phyloP scores from a whole-genome alignment of 1,140 invertebrate genomes.

The Diachasmimorpha longicaudata region DNA sequence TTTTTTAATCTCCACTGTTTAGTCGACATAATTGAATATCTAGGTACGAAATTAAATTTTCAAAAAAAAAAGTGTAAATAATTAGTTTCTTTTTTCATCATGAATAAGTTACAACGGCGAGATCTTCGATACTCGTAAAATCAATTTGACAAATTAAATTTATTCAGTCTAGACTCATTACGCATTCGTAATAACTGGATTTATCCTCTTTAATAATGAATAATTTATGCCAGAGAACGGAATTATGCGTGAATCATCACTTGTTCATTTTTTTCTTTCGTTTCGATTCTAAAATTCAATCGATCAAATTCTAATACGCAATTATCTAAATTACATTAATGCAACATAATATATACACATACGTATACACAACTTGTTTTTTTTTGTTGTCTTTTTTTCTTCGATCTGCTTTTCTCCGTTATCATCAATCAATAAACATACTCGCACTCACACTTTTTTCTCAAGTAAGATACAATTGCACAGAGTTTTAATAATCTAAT shows the following conservation, averaged over 20 bases:
- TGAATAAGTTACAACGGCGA: constrained; percentile 3
- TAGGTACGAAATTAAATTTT: neutral
- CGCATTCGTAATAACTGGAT: constrained; percentile 22
- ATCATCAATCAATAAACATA: constrained; percentile 9
- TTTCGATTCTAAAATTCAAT: neutral
- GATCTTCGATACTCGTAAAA: neutral
- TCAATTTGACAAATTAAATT: constrained; percentile 18
- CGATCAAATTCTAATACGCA: constrained; percentile 4
- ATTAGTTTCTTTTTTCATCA: neutral
- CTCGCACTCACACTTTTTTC: neutral
- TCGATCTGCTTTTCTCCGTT: constrained; percentile 16
- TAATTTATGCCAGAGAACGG: constrained; percentile 20
- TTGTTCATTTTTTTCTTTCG: neutral
- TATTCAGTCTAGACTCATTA: constrained; percentile 28
- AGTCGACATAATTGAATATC: neutral
- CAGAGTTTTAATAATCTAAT: constrained; percentile 3
- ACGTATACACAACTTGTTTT: constrained; percentile 19
- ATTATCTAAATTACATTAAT: constrained; percentile 19
- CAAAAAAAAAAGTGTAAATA: neutral
- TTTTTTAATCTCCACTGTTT: neutral
- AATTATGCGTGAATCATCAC: constrained; percentile 20
- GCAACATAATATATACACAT: constrained; percentile 24
- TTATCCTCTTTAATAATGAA: constrained; percentile 2
- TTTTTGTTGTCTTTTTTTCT: constrained; percentile 1
- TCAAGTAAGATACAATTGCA: constrained; percentile 8